phyloP scores from a whole-genome alignment of 2,888 invertebrate genomes.

The Nasonia oneida region DNA sequence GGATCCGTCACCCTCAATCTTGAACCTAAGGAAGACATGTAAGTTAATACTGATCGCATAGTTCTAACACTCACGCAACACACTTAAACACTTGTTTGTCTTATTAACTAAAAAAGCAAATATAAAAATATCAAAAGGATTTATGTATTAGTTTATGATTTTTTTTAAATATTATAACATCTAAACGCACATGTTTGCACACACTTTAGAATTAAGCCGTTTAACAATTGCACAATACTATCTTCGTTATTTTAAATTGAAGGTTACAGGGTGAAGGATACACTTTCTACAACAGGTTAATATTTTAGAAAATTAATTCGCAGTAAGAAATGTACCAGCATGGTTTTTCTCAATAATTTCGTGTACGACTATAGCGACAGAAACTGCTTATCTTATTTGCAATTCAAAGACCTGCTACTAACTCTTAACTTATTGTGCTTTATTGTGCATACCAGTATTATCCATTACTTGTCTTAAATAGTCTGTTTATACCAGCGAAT shows the following conservation, averaged over 20 bases:
- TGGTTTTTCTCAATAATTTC: conserved; percentile 8
- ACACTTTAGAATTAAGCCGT: not conserved
- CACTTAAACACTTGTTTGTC: not conserved
- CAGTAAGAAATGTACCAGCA: conserved; percentile 43
- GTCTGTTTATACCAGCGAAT: not conserved
- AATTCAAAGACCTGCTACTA: not conserved
- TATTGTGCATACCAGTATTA: not conserved
- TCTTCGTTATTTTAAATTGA: conserved; percentile 53
- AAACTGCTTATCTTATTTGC: not conserved
- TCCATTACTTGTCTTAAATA: not conserved
- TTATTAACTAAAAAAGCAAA: not conserved
- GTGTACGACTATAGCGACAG: not conserved
- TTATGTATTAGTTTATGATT: no score
- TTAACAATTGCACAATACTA: not conserved
- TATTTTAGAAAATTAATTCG: conserved; percentile 31
- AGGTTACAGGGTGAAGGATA: conserved; percentile 59
- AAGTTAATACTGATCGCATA: conserved; percentile 32
- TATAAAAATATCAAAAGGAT: no score
- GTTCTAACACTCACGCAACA: not conserved
- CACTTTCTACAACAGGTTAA: conserved; percentile 60
- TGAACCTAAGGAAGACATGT: conserved; percentile 77
- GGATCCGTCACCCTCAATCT: conserved; percentile 95
- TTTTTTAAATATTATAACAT: not conserved
- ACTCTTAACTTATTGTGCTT: not conserved
- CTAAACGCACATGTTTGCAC: not conserved